Conservation (phyloP, 2,797 vertebrate genomes). For the Muraenolepis orangiensis region DNA sequence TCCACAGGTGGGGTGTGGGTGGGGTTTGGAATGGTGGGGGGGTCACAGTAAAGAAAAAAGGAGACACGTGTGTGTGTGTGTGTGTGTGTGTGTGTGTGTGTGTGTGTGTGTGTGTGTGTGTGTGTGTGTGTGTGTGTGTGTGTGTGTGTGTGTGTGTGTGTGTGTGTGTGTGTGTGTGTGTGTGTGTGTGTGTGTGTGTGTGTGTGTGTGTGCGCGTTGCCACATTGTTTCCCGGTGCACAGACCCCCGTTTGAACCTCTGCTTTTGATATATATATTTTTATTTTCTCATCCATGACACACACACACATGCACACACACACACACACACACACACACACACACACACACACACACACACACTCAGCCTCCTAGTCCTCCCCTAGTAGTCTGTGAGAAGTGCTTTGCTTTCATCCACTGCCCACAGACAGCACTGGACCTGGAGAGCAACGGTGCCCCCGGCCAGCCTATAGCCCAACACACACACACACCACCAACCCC, state of each 20-base stretch:
- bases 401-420: constrained; percentile 61
- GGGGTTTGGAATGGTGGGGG: not conserved
- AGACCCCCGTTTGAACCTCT: not conserved
- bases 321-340: not conserved
- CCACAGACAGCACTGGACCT: constrained; percentile 61
- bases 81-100: not conserved
- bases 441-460: constrained; percentile 63
- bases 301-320: not conserved
- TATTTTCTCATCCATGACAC: not conserved
- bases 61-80: not conserved
- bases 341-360: constrained; percentile 14
- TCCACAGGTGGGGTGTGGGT: constrained; percentile 59
- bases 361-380: constrained; percentile 20
- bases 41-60: too few relatives aligned
- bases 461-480: constrained; percentile 66
- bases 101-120: not conserved
- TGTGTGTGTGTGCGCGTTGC: not conserved
- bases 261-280: not conserved
- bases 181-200: not conserved
- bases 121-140: not conserved
- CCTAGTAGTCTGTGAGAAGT: constrained; percentile 25
- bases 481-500: constrained; percentile 43
- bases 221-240: not conserved
- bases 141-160: not conserved
- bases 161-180: not conserved